These are phyloP conservation scores for Cancer borealis DNA, from an alignment of 2,888 invertebrate genomes.

Conservation along the genomic window DNA sequence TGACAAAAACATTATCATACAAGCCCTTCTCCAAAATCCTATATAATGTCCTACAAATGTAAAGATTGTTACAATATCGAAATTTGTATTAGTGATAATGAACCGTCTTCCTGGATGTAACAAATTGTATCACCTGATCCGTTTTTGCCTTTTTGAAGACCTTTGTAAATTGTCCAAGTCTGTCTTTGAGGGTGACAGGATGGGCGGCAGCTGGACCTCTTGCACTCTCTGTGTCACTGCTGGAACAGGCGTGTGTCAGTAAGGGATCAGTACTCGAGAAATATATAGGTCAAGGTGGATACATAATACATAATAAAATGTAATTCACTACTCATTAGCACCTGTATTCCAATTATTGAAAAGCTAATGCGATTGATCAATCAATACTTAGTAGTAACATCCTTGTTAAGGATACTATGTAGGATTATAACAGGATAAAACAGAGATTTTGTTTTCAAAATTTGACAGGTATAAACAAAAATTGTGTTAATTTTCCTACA, in stretches of 20 bases:
- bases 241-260: conserved; percentile 75
- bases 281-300: not conserved
- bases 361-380: not conserved
- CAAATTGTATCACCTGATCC: conserved; percentile 61
- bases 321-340: not conserved
- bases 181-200: conserved; percentile 61
- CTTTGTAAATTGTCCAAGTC: conserved; percentile 65
- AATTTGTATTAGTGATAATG: not conserved
- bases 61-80: not conserved
- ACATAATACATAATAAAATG: not conserved
- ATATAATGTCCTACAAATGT: not conserved
- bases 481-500: too few species aligned
- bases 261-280: conserved; percentile 62
- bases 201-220: conserved; percentile 61
- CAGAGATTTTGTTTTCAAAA: not conserved
- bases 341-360: not conserved
- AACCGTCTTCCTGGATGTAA: not conserved
- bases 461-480: not conserved
- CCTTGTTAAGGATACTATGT: not conserved
- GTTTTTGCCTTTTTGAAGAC: conserved; percentile 71
- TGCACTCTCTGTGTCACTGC: conserved; percentile 75
- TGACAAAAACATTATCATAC: not conserved
- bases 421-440: not conserved
- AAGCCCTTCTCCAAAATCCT: not conserved
- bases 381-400: too few species aligned